Conservation (phyloP, 2,888 invertebrate species). For the Neuroscelio doddi region DNA sequence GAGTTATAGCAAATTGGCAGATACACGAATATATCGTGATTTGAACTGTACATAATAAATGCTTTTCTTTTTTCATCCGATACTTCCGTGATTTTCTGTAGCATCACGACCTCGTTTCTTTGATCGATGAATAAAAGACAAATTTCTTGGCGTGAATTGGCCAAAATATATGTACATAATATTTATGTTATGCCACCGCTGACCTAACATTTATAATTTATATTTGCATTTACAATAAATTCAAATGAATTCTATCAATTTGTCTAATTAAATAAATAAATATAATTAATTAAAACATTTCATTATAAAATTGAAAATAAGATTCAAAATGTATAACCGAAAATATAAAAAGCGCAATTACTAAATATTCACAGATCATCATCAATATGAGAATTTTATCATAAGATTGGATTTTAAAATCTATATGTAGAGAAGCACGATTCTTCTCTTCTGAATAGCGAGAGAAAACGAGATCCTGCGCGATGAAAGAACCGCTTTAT, state of each 20-base stretch:
- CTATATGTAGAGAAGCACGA: neutral
- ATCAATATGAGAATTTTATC: too few relatives aligned
- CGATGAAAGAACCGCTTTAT: constrained; percentile 49
- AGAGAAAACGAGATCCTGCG: constrained; percentile 28
- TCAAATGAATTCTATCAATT: too few relatives aligned
- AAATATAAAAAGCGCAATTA: neutral
- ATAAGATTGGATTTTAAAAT: neutral
- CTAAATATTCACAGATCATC: too few relatives aligned
- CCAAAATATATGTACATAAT: constrained; percentile 12
- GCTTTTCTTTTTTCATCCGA: constrained; percentile 30
- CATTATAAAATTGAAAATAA: too few relatives aligned
- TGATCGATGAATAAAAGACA: constrained; percentile 31
- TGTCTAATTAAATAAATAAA: too few relatives aligned
- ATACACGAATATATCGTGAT: constrained; percentile 18
- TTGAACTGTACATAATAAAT: constrained; percentile 25
- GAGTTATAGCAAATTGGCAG: constrained; percentile 9
- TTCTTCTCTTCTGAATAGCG: neutral
- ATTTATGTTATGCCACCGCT: too few relatives aligned
- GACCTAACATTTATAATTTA: too few relatives aligned
- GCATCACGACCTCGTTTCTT: constrained; percentile 24
- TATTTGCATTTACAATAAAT: too few relatives aligned
- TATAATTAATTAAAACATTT: too few relatives aligned
- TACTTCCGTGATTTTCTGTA: constrained; percentile 22
- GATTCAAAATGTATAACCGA: too few relatives aligned
- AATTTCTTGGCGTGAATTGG: constrained; percentile 8